Percentiles rank a stretch among this genome's conserved stretches.
Conservation (phyloP, 2,113 vertebrate genomes). For the Copsychus sechellarum region DNA sequence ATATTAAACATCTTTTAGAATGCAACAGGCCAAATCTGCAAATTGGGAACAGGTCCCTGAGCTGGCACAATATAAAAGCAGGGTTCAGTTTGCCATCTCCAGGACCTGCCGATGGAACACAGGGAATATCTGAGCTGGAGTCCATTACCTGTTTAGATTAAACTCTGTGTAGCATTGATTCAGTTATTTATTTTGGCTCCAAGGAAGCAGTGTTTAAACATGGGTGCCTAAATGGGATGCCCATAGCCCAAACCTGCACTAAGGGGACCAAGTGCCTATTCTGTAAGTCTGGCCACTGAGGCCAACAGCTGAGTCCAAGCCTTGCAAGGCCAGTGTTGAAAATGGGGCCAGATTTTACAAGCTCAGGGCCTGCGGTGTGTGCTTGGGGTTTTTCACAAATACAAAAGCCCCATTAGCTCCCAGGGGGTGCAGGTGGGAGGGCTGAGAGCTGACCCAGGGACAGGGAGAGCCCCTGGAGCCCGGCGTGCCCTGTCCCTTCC, state of each 20-base stretch:
- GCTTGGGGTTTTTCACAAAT: neutral
- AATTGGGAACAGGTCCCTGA: conserved; percentile 74
- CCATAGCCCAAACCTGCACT: neutral
- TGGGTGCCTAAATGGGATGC: conserved; percentile 15
- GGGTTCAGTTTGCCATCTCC: conserved; percentile 60
- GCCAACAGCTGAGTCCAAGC: neutral
- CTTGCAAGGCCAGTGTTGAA: neutral
- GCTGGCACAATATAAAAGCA: conserved; percentile 71
- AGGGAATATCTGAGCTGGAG: conserved; percentile 26
- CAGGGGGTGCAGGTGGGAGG: neutral
- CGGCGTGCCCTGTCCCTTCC: accelerated
- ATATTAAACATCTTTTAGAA: conserved; percentile 71
- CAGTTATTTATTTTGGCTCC: conserved; percentile 58
- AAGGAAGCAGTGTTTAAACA: neutral
- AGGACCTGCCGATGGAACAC: conserved; percentile 47
- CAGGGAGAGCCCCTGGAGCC: neutral
- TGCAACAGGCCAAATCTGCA: conserved; percentile 68
- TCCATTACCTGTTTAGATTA: conserved; percentile 55
- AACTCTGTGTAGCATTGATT: conserved; percentile 54
- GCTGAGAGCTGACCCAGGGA: neutral
- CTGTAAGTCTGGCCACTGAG: neutral
- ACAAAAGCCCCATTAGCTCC: neutral
- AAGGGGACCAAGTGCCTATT: neutral
- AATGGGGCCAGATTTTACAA: neutral
- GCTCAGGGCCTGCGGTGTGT: neutral